Evolutionary conservation across 2,888 invertebrate species (phyloP), one percentile per base, ranked within the genome.

Genomic region (Ecliptopera silaceata): DNA sequence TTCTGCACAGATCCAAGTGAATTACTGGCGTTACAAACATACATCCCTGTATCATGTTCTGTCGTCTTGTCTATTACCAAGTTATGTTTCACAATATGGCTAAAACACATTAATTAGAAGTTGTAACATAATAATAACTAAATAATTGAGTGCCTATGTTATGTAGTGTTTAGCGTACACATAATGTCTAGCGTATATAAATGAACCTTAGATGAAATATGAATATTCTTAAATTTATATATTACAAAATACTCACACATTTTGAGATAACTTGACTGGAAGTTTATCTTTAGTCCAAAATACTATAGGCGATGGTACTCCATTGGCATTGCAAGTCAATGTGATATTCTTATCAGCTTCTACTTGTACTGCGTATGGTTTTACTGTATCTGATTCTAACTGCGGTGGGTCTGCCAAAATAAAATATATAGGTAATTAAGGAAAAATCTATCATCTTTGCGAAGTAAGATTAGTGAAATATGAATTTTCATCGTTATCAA

Each of bases 271-370:
- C 0, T 68, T 63, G 0, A 92, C 36, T 0, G 88, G 82, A n/a
- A 67, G 66, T 1, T 74, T 69, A 54, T 91, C 77, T 65, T 88
- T 92, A 2, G 77, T 82, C 92, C 93, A 93, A 0, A 83, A 73
- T 2, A 89, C 72, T 0, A 86, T 63, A 0, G 92, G 92, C 4
- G 73, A 75, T 0, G 92, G 92, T 2, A 72, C 67, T 0, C 88
- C 92, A 0, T 56, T 65, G 0, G 77, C 84, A 32, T 80, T 72
- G 63, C 92, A 93, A 0, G 79, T 75, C 11, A 92, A 69, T 0
- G 47, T 63, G 0, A 82, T 69, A 11, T 58, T 66, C 0, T 70
- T 66, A 0, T 88, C 91, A 0, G 68, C 66, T 42, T 74, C 66
- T 5, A 81, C 61, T 62, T 79, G 71, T 2, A 74, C 38, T 1